A percentile compares a stretch with the other conserved stretches of the same genome.
phyloP scores from a whole-genome alignment of 2,888 invertebrate genomes.

The Halictus quadricinctus region DNA sequence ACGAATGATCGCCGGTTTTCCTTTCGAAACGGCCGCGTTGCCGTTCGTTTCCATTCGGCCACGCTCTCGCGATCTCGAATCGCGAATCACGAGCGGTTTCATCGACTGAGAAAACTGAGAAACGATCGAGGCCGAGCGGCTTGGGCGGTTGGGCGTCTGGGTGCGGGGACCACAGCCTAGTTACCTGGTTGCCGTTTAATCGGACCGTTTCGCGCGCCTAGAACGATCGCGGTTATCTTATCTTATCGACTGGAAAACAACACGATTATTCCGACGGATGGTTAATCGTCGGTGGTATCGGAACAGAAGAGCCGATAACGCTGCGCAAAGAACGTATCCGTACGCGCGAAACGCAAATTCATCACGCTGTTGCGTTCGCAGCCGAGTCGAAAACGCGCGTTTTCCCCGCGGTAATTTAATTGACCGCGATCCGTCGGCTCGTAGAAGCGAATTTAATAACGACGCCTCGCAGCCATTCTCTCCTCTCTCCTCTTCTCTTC shows the following conservation, averaged over 20 bases:
- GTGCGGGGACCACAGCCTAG: neutral
- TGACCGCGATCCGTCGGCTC: neutral
- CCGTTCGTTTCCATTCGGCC: constrained; percentile 34
- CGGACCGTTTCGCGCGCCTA: constrained; percentile 21
- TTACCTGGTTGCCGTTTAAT: constrained; percentile 5
- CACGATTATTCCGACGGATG: constrained; percentile 55
- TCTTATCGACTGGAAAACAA: constrained; percentile 66
- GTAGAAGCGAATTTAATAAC: constrained; percentile 12
- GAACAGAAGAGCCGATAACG: constrained; percentile 49
- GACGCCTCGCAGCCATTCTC: neutral
- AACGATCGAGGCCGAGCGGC: neutral
- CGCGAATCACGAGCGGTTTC: neutral
- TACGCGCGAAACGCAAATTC: constrained; percentile 11
- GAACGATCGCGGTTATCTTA: constrained; percentile 58
- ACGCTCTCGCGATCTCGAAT: constrained; percentile 47
- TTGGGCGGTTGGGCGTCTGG: neutral
- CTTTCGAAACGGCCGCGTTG: constrained; percentile 22
- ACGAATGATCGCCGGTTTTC: constrained; percentile 20
- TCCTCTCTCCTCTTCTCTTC: neutral
- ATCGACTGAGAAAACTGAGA: neutral
- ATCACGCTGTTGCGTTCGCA: neutral
- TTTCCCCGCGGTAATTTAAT: constrained; percentile 4
- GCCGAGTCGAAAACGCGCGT: neutral
- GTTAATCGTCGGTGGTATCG: constrained; percentile 59
- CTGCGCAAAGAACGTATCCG: constrained; percentile 35